Percentiles rank a stretch among this genome's conserved stretches.
These are phyloP conservation scores for Drosophila jambulina DNA, from an alignment of 1,140 invertebrate species.

Conservation along the genomic window DNA sequence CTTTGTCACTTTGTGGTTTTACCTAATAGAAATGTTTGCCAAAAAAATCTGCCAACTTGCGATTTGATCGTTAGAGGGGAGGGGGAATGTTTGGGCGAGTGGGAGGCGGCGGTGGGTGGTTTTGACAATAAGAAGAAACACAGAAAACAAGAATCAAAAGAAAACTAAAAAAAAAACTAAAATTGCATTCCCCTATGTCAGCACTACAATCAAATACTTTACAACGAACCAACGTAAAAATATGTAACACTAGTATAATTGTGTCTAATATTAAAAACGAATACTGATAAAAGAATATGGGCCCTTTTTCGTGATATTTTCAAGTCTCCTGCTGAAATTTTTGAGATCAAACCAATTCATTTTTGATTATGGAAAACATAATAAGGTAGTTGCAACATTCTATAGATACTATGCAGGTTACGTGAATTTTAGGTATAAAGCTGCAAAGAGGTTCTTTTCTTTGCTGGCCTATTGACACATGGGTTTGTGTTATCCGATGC, in stretches of 20 bases:
- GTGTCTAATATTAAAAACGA: no score
- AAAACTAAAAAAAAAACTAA: slow-evolving; percentile 17
- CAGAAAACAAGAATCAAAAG: background rate
- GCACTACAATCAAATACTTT: slow-evolving; percentile 9
- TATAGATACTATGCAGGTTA: background rate
- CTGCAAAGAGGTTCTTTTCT: background rate
- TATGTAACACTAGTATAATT: no score
- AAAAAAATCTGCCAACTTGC: slow-evolving; percentile 31
- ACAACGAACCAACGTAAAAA: background rate
- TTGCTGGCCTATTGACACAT: background rate
- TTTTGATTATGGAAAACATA: background rate
- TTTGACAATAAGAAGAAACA: slow-evolving; percentile 33
- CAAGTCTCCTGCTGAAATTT: no score
- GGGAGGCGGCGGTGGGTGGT: slow-evolving; percentile 31
- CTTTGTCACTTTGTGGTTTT: background rate
- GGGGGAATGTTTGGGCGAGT: slow-evolving; percentile 36
- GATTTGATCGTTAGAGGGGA: background rate
- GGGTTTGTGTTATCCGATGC: background rate
- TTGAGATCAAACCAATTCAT: no score
- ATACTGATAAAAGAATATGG: no score
- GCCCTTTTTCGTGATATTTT: no score
- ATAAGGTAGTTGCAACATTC: no score
- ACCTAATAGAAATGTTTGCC: slow-evolving; percentile 45
- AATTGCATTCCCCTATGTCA: slow-evolving; percentile 36
- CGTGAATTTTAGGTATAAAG: background rate